These are phyloP conservation scores for Chamaea fasciata DNA, from an alignment of 2,113 vertebrate genomes.

Conservation along the genomic window DNA sequence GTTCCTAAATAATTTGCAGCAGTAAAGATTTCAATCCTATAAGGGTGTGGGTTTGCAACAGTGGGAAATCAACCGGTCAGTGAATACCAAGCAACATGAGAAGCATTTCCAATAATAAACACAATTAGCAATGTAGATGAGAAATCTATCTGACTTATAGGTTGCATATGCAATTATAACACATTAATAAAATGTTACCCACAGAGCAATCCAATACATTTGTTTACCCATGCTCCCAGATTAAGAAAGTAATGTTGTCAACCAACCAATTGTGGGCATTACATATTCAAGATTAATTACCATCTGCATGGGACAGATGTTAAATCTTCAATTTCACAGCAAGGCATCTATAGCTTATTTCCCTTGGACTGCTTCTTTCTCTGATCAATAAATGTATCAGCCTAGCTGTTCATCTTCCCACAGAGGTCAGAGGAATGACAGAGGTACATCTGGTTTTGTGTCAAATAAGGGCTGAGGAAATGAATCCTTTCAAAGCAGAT, in stretches of 20 bases:
- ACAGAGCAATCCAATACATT: slow-evolving; percentile 25
- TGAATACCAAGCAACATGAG: slow-evolving; percentile 42
- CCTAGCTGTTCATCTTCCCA: slow-evolving; percentile 68
- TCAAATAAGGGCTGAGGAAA: slow-evolving; percentile 63
- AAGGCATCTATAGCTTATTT: slow-evolving; percentile 57
- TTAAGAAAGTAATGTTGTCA: slow-evolving; percentile 45
- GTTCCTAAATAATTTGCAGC: neutral
- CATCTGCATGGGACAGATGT: slow-evolving; percentile 68
- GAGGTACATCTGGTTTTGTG: slow-evolving; percentile 67
- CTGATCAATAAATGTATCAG: slow-evolving; percentile 71
- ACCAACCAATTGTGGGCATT: slow-evolving; percentile 31
- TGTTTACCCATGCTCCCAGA: slow-evolving; percentile 41
- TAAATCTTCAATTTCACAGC: slow-evolving; percentile 65
- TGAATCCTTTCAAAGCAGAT: slow-evolving; percentile 56
- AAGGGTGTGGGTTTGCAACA: neutral
- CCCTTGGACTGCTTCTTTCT: slow-evolving; percentile 47
- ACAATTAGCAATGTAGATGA: slow-evolving; percentile 46
- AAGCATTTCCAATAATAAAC: slow-evolving; percentile 56
- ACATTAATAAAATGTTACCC: slow-evolving; percentile 57
- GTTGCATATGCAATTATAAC: slow-evolving; percentile 40
- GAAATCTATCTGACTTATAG: slow-evolving; percentile 60
- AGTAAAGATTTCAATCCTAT: neutral
- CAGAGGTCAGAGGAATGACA: slow-evolving; percentile 67
- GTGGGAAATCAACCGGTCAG: slow-evolving; percentile 44
- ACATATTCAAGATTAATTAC: slow-evolving; percentile 68